These are phyloP conservation scores for Burhinus oedicnemus DNA, from an alignment of 2,113 vertebrate genomes.

Conservation along the genomic window DNA sequence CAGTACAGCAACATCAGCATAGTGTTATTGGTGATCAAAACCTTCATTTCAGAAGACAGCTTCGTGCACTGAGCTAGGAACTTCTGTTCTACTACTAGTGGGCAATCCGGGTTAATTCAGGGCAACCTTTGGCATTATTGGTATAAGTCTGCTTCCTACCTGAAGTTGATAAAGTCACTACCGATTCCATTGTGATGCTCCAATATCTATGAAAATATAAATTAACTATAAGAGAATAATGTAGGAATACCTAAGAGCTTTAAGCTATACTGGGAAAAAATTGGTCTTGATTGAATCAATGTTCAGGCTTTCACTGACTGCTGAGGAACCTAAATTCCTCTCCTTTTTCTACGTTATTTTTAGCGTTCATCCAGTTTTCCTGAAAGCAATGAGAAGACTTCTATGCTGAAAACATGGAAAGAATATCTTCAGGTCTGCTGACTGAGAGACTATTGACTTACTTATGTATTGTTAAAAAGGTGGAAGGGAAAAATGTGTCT, in stretches of 20 bases:
- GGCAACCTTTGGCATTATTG: neutral
- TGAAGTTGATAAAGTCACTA: neutral
- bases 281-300: neutral
- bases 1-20: neutral
- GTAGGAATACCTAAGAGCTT: neutral
- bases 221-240: neutral
- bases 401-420: neutral
- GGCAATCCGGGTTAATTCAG: neutral
- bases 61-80: neutral
- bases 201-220: neutral
- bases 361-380: neutral
- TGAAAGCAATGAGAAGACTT: neutral
- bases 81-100: neutral
- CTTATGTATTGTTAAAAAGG: neutral
- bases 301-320: neutral
- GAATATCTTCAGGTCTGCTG: neutral
- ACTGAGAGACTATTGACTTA: neutral
- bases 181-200: neutral
- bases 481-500: neutral
- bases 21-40: neutral
- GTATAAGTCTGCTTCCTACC: neutral
- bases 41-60: neutral
- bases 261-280: neutral
- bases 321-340: neutral
- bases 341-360: neutral